Evolutionary conservation across 2,888 invertebrate genomes (phyloP).

Genomic region (Cylindroiulus punctatus): DNA sequence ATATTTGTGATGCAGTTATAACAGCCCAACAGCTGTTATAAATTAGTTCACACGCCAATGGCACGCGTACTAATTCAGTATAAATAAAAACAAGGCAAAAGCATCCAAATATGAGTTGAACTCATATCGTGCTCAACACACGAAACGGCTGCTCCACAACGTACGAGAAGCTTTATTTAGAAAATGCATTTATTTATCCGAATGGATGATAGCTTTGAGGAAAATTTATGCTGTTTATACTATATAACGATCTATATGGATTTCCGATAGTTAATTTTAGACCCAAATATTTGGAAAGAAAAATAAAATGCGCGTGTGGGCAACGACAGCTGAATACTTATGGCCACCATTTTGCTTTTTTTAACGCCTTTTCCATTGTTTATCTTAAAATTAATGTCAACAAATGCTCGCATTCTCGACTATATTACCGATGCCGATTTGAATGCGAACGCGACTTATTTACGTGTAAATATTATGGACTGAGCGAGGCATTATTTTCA

Average conservation of each 20-base stretch:
- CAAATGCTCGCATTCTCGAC: background rate
- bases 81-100: conserved; percentile 36
- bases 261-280: conserved; percentile 50
- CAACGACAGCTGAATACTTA: conserved; percentile 51
- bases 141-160: background rate
- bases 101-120: conserved; percentile 42
- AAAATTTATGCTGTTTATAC: conserved; percentile 52
- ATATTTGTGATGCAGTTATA: conserved; percentile 48
- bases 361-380: conserved; percentile 44
- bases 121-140: conserved; percentile 9
- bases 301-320: conserved; percentile 42
- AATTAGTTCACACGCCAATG: conserved; percentile 49
- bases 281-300: conserved; percentile 51
- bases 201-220: conserved; percentile 24
- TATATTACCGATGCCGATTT: conserved; percentile 10
- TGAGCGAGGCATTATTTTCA: conserved; percentile 29
- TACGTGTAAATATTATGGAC: conserved; percentile 19
- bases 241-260: conserved; percentile 49
- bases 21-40: conserved; percentile 33
- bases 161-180: background rate
- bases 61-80: conserved; percentile 30
- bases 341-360: conserved; percentile 44
- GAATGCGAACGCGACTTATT: background rate
- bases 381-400: conserved; percentile 48
- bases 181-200: conserved; percentile 50